A percentile compares a stretch with the other conserved stretches of the same genome.
These are phyloP conservation scores for Volucella inflata DNA, from an alignment of 2,888 invertebrate genomes.

Conservation along the genomic window DNA sequence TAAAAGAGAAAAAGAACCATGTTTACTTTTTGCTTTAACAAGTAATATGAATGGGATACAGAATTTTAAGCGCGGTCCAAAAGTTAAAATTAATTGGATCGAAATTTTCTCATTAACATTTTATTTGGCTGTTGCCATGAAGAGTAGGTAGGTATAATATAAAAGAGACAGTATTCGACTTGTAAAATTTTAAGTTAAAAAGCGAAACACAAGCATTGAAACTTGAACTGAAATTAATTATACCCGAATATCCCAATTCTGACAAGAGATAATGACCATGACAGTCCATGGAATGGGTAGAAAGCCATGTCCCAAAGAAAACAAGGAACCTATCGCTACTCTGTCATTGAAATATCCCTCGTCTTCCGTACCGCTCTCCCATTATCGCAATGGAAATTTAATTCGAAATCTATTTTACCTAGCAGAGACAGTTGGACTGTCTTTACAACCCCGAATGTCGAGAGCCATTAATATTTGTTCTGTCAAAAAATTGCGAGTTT, in stretches of 20 bases:
- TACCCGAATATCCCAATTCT: constrained; percentile 66
- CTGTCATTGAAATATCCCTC: constrained; percentile 8
- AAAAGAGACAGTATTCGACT: background rate
- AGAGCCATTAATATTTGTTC: constrained; percentile 62
- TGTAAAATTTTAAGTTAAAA: background rate
- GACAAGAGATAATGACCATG: constrained; percentile 46
- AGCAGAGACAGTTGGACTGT: constrained; percentile 36
- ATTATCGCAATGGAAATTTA: constrained; percentile 47
- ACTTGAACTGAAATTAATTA: constrained; percentile 64
- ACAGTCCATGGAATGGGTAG: background rate
- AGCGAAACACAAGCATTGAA: constrained; percentile 35
- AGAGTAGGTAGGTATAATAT: background rate
- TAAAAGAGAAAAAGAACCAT: too few species aligned
- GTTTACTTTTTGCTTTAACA: too few species aligned
- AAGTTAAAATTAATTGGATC: constrained; percentile 63
- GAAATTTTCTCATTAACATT: constrained; percentile 57
- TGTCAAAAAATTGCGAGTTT: constrained; percentile 12
- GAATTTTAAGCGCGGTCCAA: constrained; percentile 23
- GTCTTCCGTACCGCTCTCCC: background rate
- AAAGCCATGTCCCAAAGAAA: constrained; percentile 10
- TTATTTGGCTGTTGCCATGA: constrained; percentile 31
- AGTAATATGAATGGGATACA: too few species aligned
- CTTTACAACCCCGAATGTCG: constrained; percentile 29
- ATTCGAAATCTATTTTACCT: constrained; percentile 57
- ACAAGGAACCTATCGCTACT: constrained; percentile 16